Evolutionary conservation across 2,888 invertebrate species (phyloP).

Genomic region (Cerceris rybyensis): DNA sequence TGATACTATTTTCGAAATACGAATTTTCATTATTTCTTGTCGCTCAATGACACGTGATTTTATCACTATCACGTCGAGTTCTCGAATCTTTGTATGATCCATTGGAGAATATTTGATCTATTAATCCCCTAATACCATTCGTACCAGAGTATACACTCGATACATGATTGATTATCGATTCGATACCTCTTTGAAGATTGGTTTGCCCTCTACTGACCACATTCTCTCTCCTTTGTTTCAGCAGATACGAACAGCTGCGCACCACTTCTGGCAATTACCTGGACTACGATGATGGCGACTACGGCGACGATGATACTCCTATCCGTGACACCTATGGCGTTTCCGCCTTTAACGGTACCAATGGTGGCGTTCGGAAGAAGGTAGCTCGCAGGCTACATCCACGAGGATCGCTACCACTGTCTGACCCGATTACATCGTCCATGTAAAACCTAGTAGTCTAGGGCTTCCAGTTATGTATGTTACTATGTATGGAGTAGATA

Average conservation of each 20-base stretch:
- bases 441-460: conserved; percentile 81
- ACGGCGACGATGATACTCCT: conserved; percentile 36
- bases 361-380: conserved; percentile 51
- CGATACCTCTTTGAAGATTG: background rate
- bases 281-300: conserved; percentile 35
- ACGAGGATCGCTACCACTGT: conserved; percentile 66
- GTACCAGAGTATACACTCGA: too few relatives aligned
- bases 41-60: too few relatives aligned
- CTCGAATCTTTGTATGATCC: too few relatives aligned
- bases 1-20: too few relatives aligned
- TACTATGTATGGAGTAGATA: conserved; percentile 80
- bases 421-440: conserved; percentile 79
- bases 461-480: conserved; percentile 82
- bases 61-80: too few relatives aligned
- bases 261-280: conserved; percentile 32
- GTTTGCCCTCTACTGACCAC: too few relatives aligned
- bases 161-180: background rate
- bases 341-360: conserved; percentile 17
- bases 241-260: conserved; percentile 39
- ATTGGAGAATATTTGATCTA: too few relatives aligned
- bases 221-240: background rate
- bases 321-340: conserved; percentile 48
- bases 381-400: conserved; percentile 65
- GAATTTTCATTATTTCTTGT: too few relatives aligned
- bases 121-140: too few relatives aligned